Conservation (phyloP, 2,113 vertebrate species). For the Brachypteracias leptosomus region DNA sequence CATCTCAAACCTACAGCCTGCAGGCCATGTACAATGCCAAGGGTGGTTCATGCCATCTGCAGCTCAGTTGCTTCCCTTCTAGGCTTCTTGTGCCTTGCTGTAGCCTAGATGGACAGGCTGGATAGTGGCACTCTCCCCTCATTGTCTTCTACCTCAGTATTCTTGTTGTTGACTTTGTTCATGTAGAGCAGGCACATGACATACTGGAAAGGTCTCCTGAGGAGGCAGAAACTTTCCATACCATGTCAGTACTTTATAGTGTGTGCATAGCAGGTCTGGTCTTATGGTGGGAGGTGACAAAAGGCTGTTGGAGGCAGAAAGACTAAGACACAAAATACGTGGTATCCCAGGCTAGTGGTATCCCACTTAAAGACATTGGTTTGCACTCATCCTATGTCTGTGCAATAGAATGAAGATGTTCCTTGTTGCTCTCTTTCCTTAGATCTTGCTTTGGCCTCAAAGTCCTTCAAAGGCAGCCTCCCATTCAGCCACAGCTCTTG, state of each 20-base stretch:
- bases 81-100: background rate
- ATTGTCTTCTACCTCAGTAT: background rate
- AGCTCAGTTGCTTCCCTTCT: background rate
- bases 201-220: background rate
- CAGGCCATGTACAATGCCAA: background rate
- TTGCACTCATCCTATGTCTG: rapidly evolving
- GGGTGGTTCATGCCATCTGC: background rate
- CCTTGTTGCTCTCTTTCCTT: background rate
- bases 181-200: background rate
- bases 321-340: background rate
- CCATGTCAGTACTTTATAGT: rapidly evolving
- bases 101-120: background rate
- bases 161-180: background rate
- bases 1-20: background rate
- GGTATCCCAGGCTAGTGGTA: background rate
- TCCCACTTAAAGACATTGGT: background rate
- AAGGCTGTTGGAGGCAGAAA: background rate
- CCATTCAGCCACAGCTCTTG: background rate
- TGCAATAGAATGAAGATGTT: background rate
- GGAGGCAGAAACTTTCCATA: background rate
- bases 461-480: background rate
- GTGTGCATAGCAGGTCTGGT: rapidly evolving
- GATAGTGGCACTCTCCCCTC: background rate
- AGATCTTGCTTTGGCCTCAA: background rate
- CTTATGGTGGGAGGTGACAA: background rate